Percentiles rank a stretch among this genome's conserved stretches.
Conservation (phyloP, 2,797 vertebrate species). For the Hozukius guyotensis region DNA sequence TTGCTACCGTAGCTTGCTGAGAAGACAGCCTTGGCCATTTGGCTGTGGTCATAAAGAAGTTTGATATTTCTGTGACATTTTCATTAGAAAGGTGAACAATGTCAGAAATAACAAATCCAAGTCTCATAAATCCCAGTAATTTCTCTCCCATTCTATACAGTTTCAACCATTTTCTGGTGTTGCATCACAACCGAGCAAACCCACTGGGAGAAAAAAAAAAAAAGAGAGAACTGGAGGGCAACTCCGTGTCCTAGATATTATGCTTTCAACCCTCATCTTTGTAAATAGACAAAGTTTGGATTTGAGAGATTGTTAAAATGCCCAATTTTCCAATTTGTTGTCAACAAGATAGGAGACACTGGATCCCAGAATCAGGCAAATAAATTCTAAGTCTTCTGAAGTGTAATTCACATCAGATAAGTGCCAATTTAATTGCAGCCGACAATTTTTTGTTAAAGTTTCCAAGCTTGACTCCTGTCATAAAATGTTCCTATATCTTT, state of each 20-base stretch:
- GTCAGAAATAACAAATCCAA: constrained; percentile 17
- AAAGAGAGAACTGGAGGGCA: too few species aligned
- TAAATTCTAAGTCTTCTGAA: not conserved
- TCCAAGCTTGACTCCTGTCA: not conserved
- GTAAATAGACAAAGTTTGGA: not conserved
- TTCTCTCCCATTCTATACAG: constrained; percentile 1
- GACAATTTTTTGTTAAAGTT: not conserved
- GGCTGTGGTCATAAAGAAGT: constrained; percentile 2
- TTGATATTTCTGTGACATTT: constrained; percentile 33
- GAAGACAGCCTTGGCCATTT: not conserved
- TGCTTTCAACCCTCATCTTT: not conserved
- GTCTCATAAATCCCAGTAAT: constrained; percentile 1
- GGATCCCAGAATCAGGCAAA: not conserved
- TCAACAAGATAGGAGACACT: not conserved
- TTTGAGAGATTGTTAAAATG: not conserved
- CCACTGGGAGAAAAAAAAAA: not conserved
- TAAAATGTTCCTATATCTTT: not conserved
- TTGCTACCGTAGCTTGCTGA: not conserved
- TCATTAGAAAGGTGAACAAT: constrained; percentile 12
- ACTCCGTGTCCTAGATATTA: not conserved
- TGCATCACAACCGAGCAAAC: constrained; percentile 36
- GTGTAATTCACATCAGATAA: not conserved
- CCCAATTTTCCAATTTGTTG: not conserved
- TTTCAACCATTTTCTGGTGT: constrained; percentile 20
- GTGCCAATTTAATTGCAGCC: not conserved